Base-by-base conservation (phyloP, 2,888 invertebrate species). In the Tenthredo mesomela region DNA sequence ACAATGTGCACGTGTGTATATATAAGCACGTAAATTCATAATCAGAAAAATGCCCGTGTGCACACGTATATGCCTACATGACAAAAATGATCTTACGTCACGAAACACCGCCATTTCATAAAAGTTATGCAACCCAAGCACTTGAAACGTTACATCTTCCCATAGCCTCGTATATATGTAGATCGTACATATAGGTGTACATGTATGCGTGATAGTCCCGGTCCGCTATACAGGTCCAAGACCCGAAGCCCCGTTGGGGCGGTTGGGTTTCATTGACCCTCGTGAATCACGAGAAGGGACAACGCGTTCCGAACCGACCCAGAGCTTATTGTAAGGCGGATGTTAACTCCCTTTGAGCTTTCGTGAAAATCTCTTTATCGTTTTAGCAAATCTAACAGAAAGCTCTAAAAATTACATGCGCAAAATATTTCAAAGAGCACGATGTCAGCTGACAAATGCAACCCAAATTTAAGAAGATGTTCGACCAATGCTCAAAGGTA, bases 261-360 rank as follows among this genome's bases (percentile, higher is more conserved):
- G 25, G 80, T 61, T 80, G 61, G 61, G 80, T 80, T 80, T 61
- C 80, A n/a, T 80, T 80, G 37, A 80, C 80, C 80, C 58, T 61
- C 80, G 80, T 37, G 80, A 80, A 80, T 80, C 80, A 80, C 80
- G 40, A 21, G 61, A 80, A 80, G 40, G 37, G 21, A 61, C 61
- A 61, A 43, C 43, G 71, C 43, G 40, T 43, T 73, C 12, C 15
- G 40, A 73, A 18, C 33, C 33, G 6, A 67, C 67, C 33, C 18
- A 67, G 29, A 67, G 67, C 67, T 67, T 33, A 67, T 33, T 18
- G 6, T 67, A 33, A 33, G 15, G 25, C 29, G 71, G 21, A 21
- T 73, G n/a, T 73, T 9, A 73, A 43, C n/a, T 73, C 25, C 40
- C 21, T 43, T 3, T 18, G 18, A 29, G 67, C 33, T 67, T 33